phyloP scores from a whole-genome alignment of 64 coral and sea anemone genomes.

The Pachyseris speciosa region DNA sequence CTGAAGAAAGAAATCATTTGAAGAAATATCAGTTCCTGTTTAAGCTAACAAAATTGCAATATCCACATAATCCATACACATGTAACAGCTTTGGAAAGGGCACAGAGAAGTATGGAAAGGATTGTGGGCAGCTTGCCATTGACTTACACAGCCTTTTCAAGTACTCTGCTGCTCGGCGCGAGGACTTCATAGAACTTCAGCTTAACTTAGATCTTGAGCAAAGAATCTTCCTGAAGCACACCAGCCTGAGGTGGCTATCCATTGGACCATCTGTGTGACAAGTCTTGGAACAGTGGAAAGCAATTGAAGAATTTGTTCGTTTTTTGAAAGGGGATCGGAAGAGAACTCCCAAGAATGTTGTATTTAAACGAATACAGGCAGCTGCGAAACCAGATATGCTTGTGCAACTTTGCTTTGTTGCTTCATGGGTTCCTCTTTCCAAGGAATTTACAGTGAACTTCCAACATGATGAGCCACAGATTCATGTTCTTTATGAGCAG shows the following conservation, averaged over 20 bases:
- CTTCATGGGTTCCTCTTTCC: background rate
- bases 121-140: background rate
- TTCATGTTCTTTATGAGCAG: background rate
- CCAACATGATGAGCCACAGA: background rate
- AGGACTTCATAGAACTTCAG: background rate
- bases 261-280: background rate
- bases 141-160: constrained; percentile 23
- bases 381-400: background rate
- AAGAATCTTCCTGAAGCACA: background rate
- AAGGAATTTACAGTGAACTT: background rate
- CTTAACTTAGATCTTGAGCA: background rate
- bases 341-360: background rate
- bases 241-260: background rate
- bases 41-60: background rate
- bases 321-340: background rate
- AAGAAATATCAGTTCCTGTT: background rate
- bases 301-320: background rate
- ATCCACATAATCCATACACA: background rate
- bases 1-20: background rate
- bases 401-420: background rate
- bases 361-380: background rate
- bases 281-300: background rate
- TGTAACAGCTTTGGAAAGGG: constrained; percentile 15
- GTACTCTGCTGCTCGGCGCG: background rate
- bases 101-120: background rate